Conservation (phyloP, 1,140 invertebrate genomes). For the Trissolcus basalis region DNA sequence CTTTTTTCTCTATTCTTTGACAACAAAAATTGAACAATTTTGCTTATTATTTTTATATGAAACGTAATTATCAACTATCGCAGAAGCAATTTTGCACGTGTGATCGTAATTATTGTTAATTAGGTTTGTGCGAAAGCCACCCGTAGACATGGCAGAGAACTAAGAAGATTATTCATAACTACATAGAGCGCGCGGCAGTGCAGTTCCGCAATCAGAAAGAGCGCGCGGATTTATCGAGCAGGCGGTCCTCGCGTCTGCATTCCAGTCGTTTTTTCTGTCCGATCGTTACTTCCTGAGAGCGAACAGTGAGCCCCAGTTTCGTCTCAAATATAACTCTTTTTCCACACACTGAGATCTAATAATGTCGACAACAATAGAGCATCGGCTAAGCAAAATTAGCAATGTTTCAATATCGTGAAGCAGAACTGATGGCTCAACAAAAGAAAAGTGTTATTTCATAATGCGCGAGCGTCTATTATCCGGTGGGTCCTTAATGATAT, state of each 20-base stretch:
- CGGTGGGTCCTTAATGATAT: conserved; percentile 67
- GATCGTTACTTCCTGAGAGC: conserved; percentile 20
- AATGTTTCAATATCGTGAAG: conserved; percentile 20
- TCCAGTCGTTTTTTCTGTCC: conserved; percentile 39
- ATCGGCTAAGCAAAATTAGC: conserved; percentile 17
- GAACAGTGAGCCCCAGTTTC: conserved; percentile 7
- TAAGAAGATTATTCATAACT: conserved; percentile 39
- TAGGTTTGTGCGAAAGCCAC: conserved; percentile 8
- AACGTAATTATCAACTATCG: neutral
- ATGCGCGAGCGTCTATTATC: conserved; percentile 49
- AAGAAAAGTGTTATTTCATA: conserved; percentile 32
- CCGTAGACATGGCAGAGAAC: neutral
- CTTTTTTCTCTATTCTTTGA: too few species aligned
- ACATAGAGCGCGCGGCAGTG: conserved; percentile 6
- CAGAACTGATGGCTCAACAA: conserved; percentile 26
- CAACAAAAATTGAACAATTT: too few species aligned
- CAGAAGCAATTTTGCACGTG: conserved; percentile 1
- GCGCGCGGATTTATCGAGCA: conserved; percentile 40
- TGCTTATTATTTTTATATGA: too few species aligned
- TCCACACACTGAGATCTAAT: neutral
- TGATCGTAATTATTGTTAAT: conserved; percentile 9
- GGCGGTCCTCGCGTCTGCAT: conserved; percentile 20
- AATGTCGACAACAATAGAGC: neutral
- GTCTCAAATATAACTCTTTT: too few species aligned
- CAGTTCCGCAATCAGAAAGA: conserved; percentile 34